phyloP scores from a whole-genome alignment of 2,888 invertebrate species.

The Sycophila texana region DNA sequence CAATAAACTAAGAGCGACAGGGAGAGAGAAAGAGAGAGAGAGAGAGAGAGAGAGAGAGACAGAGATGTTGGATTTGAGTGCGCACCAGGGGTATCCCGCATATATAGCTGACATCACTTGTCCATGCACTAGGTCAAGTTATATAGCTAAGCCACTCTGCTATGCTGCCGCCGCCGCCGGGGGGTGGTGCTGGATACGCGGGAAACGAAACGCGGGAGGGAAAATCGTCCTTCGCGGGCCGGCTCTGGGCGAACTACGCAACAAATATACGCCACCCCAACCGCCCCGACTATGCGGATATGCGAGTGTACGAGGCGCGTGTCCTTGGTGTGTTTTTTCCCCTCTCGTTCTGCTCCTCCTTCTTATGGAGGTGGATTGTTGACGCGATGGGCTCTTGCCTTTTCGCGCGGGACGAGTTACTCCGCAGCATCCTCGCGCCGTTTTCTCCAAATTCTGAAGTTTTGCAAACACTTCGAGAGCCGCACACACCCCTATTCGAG shows the following conservation, averaged over 20 bases:
- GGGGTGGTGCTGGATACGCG: background rate
- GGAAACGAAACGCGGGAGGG: constrained; percentile 25
- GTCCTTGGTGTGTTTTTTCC: background rate
- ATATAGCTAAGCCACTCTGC: constrained; percentile 66
- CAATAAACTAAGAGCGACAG: constrained; percentile 53
- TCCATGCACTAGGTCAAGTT: constrained; percentile 75
- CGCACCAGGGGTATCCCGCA: constrained; percentile 64
- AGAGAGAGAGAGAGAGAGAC: constrained; percentile 52
- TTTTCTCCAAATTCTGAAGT: too few species aligned
- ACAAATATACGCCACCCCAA: constrained; percentile 16
- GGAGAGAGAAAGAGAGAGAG: constrained; percentile 72
- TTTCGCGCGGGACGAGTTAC: too few species aligned
- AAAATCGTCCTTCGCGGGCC: constrained; percentile 4
- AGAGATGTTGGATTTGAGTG: constrained; percentile 55
- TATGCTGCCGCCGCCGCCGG: background rate
- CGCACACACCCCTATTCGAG: too few species aligned
- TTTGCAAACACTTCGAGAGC: too few species aligned
- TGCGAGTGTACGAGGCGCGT: too few species aligned
- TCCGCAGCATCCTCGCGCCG: too few species aligned
- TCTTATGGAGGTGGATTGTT: too few species aligned
- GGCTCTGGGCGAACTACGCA: constrained; percentile 39
- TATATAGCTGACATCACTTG: constrained; percentile 69
- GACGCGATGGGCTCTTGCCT: too few species aligned
- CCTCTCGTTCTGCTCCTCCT: background rate
- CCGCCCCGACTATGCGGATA: background rate